These are phyloP conservation scores for Brachionichthys hirsutus DNA, from an alignment of 2,113 vertebrate species.

Conservation along the genomic window DNA sequence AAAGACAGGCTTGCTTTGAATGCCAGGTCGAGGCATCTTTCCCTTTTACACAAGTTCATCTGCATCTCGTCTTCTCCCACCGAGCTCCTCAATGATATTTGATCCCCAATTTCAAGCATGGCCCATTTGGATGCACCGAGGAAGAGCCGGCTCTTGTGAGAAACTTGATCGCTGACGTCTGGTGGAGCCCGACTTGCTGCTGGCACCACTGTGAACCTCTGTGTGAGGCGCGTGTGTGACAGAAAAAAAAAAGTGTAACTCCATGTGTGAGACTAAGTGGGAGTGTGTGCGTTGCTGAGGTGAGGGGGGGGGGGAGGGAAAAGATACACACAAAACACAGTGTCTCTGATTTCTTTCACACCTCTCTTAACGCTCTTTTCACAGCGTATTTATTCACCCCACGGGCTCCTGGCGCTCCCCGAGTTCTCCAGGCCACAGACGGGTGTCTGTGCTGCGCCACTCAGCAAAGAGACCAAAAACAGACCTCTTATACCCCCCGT, in stretches of 20 bases:
- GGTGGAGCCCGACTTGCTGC: slow-evolving; percentile 57
- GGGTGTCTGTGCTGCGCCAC: slow-evolving; percentile 59
- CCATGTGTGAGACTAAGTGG: slow-evolving; percentile 33
- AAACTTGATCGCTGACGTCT: slow-evolving; percentile 51
- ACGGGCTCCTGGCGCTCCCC: slow-evolving; percentile 56
- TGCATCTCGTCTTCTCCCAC: not conserved
- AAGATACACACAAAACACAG: slow-evolving; percentile 61
- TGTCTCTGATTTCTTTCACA: slow-evolving; percentile 67
- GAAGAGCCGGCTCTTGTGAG: slow-evolving; percentile 50
- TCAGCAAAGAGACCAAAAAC: slow-evolving; percentile 40
- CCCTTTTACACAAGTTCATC: slow-evolving; percentile 3
- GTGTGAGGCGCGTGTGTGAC: slow-evolving; percentile 57
- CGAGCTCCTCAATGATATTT: slow-evolving; percentile 41
- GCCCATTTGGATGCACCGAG: slow-evolving; percentile 58
- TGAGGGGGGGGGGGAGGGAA: slow-evolving; percentile 22
- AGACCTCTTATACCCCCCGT: slow-evolving; percentile 33
- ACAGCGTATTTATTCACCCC: slow-evolving; percentile 65
- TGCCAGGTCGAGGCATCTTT: not conserved
- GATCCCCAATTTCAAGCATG: slow-evolving; percentile 47
- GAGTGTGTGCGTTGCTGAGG: slow-evolving; percentile 11
- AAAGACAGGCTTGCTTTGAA: slow-evolving; percentile 34
- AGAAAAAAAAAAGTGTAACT: slow-evolving; percentile 41
- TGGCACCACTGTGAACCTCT: slow-evolving; percentile 68
- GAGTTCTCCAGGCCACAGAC: slow-evolving; percentile 60
- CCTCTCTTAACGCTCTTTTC: slow-evolving; percentile 63